These are phyloP conservation scores for Lynx canadensis DNA, from an alignment of 2,113 vertebrate species.

Conservation along the genomic window DNA sequence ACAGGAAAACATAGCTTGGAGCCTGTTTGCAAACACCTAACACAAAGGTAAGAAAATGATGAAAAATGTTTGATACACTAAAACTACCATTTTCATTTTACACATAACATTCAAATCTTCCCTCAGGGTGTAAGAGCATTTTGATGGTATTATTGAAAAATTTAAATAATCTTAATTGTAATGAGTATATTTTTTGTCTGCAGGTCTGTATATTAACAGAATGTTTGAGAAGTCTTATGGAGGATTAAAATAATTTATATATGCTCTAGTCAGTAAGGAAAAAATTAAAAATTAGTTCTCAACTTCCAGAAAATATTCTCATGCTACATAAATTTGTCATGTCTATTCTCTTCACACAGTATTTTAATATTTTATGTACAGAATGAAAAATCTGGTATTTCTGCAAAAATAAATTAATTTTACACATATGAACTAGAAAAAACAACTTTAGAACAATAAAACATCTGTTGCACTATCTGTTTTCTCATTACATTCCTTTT, in stretches of 20 bases:
- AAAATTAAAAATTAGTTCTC: background rate
- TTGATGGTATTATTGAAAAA: no score
- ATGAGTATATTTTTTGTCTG: no score
- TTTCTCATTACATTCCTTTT: background rate
- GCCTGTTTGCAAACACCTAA: background rate
- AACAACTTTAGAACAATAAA: background rate
- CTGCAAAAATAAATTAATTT: background rate
- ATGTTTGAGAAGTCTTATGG: no score
- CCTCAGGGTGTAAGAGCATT: background rate
- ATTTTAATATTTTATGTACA: background rate
- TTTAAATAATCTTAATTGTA: no score
- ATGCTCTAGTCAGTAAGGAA: background rate
- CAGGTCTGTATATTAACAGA: no score
- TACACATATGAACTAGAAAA: background rate
- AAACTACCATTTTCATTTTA: background rate
- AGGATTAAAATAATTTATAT: background rate
- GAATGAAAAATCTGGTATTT: background rate
- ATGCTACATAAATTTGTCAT: background rate
- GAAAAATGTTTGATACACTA: background rate
- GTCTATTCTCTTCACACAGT: background rate
- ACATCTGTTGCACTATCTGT: background rate
- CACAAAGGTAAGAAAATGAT: background rate
- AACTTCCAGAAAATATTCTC: background rate
- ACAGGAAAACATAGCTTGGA: background rate
- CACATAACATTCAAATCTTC: background rate